Conservation (phyloP, 1,140 invertebrate species). For the Trichonephila clavipes region DNA sequence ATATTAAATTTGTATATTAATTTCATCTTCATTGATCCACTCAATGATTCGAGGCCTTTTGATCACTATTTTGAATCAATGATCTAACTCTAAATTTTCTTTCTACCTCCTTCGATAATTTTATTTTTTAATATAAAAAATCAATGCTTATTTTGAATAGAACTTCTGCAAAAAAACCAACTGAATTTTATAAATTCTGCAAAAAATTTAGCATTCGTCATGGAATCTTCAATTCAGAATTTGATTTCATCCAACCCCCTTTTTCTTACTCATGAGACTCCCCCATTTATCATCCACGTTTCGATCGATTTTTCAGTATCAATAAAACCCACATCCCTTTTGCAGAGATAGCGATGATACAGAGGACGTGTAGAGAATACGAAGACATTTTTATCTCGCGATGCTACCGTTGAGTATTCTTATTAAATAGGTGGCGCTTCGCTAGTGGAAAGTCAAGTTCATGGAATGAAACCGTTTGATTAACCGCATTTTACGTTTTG, state of each 20-base stretch:
- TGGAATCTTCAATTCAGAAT: neutral
- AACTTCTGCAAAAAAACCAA: too few relatives aligned
- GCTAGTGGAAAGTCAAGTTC: neutral
- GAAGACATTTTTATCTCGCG: neutral
- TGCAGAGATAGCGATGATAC: neutral
- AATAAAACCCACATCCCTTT: neutral
- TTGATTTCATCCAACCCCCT: neutral
- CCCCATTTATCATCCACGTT: neutral
- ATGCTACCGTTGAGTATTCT: neutral
- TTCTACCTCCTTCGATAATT: too few relatives aligned
- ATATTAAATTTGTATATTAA: too few relatives aligned
- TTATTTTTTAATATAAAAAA: too few relatives aligned
- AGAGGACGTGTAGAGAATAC: neutral
- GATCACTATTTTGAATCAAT: too few relatives aligned
- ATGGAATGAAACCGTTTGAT: neutral
- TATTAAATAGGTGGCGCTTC: neutral
- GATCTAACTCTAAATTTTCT: too few relatives aligned
- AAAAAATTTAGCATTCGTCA: neutral
- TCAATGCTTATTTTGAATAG: too few relatives aligned
- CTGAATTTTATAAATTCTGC: too few relatives aligned
- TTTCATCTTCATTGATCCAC: too few relatives aligned
- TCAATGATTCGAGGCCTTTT: too few relatives aligned
- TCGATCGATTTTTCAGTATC: slow-evolving; percentile 2
- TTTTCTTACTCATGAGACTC: neutral
- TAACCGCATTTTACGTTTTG: neutral